Evolutionary conservation across 2,888 invertebrate genomes (phyloP).

Genomic region (Harpagoxenus sublaevis): DNA sequence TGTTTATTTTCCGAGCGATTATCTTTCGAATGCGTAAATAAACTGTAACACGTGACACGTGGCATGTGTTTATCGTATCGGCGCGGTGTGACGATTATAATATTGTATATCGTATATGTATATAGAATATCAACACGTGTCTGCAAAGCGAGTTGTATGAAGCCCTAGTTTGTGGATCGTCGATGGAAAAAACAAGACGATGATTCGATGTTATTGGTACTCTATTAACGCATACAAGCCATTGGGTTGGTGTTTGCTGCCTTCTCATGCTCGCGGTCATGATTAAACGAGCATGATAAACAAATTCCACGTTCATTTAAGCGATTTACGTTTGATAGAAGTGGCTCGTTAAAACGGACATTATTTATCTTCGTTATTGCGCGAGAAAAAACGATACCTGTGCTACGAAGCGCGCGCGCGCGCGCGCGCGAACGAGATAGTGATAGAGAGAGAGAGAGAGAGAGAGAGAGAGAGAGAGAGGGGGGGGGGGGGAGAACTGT

Average conservation of each 20-base stretch:
- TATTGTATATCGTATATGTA: not conserved
- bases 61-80: not conserved
- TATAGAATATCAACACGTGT: constrained; percentile 4
- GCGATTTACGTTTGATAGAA: constrained; percentile 74
- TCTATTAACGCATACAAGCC: constrained; percentile 66
- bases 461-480: not conserved
- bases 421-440: not conserved
- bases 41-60: not conserved
- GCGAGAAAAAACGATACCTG: constrained; percentile 8
- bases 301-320: constrained; percentile 77
- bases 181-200: constrained; percentile 71
- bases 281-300: constrained; percentile 70
- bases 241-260: constrained; percentile 73
- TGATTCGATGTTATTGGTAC: constrained; percentile 74
- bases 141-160: not conserved
- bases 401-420: not conserved
- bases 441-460: too few species aligned
- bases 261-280: constrained; percentile 69
- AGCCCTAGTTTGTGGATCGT: constrained; percentile 38
- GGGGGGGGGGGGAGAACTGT: not conserved
- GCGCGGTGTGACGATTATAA: not conserved
- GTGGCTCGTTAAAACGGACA: constrained; percentile 52
- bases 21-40: not conserved
- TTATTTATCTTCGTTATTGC: constrained; percentile 24
- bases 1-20: not conserved